Percentiles rank a stretch among this genome's conserved stretches.
phyloP scores from a whole-genome alignment of 2,113 vertebrate species.

The Ptilonorhynchus violaceus region DNA sequence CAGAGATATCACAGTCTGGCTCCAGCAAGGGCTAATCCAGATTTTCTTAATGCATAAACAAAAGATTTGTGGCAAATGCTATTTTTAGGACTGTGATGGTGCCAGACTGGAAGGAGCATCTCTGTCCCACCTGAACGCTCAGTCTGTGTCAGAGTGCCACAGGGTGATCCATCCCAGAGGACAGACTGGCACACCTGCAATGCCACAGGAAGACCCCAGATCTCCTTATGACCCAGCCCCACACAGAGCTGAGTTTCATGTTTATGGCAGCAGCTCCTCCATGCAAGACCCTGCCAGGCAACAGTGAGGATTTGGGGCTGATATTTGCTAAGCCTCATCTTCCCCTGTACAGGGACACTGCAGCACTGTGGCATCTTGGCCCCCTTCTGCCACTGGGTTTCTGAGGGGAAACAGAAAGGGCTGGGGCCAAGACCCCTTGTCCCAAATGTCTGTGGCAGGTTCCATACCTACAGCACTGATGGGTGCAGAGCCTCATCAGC shows the following conservation, averaged over 20 bases:
- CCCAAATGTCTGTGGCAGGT: accelerated
- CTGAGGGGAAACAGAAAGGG: not conserved
- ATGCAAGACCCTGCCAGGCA: not conserved
- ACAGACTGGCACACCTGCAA: not conserved
- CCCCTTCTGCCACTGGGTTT: not conserved
- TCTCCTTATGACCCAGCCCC: not conserved
- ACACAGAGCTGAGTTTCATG: accelerated
- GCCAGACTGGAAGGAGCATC: not conserved
- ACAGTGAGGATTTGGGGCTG: not conserved
- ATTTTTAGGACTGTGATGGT: not conserved
- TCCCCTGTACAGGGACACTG: not conserved
- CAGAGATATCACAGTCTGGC: not conserved
- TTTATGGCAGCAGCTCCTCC: not conserved
- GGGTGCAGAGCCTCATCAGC: not conserved
- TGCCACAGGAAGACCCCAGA: not conserved
- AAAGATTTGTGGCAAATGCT: not conserved
- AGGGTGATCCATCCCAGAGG: not conserved
- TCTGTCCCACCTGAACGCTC: not conserved
- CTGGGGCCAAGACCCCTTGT: not conserved
- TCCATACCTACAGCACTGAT: not conserved
- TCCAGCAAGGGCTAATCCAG: not conserved
- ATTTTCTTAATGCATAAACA: not conserved
- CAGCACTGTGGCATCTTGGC: not conserved
- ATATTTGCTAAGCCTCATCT: not conserved
- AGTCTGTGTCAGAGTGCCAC: not conserved